phyloP scores from a whole-genome alignment of 2,113 vertebrate genomes.

The Chelonoidis abingdonii region DNA sequence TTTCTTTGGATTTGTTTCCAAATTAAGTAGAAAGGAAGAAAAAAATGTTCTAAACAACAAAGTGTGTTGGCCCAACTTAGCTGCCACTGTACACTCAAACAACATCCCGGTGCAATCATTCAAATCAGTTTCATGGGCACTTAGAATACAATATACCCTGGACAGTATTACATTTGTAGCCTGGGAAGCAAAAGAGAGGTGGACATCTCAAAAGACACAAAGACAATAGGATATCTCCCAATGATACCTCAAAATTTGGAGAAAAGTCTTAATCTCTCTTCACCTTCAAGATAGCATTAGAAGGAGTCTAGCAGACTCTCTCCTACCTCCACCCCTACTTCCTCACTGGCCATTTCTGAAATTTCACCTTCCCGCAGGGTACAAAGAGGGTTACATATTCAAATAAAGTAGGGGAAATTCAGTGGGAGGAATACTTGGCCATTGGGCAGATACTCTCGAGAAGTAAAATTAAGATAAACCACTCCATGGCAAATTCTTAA shows the following conservation, averaged over 20 bases:
- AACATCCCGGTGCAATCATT: too few species aligned
- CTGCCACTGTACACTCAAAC: too few species aligned
- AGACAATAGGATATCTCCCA: background rate
- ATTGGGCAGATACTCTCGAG: background rate
- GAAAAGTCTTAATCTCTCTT: background rate
- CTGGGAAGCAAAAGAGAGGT: background rate
- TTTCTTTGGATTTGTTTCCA: too few species aligned
- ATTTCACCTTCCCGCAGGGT: background rate
- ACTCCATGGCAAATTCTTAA: too few species aligned
- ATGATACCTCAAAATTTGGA: background rate
- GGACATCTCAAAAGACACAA: fast-evolving
- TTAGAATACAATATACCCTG: background rate
- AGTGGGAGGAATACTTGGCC: background rate
- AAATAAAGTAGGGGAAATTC: background rate
- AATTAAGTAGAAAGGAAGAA: too few species aligned
- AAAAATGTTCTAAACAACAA: too few species aligned
- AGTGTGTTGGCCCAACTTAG: too few species aligned
- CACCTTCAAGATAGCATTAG: background rate
- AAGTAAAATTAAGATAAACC: background rate
- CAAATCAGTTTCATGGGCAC: too few species aligned
- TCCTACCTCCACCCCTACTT: background rate
- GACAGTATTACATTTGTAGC: background rate
- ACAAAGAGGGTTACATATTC: background rate
- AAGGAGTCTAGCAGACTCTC: background rate
- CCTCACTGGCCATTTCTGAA: background rate